These are phyloP conservation scores for Monopterus albus DNA, from an alignment of 2,113 vertebrate species.

Conservation along the genomic window DNA sequence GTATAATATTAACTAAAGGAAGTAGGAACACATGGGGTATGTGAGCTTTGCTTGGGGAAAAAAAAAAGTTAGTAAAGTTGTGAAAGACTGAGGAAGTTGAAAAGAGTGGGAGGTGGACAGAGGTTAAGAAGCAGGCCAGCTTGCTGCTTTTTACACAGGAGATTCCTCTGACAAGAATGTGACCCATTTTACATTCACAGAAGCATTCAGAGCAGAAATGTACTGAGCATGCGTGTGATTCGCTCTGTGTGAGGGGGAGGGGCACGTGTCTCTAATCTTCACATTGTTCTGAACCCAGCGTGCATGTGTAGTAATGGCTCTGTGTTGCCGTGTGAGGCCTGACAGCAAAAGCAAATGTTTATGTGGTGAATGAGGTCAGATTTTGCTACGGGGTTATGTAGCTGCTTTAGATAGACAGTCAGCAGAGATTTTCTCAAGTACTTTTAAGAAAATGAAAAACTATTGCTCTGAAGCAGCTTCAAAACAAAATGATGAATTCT, in stretches of 20 bases:
- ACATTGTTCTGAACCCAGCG: conserved; percentile 71
- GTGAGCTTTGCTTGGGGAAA: not conserved
- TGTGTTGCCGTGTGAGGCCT: conserved; percentile 46
- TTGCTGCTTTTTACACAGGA: conserved; percentile 70
- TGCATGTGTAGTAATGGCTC: conserved; percentile 46
- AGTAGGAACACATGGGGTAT: not conserved
- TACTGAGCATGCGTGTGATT: conserved; percentile 68
- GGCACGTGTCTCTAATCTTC: conserved; percentile 68
- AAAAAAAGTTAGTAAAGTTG: not conserved
- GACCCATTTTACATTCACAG: conserved; percentile 82
- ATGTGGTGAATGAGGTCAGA: conserved; percentile 59
- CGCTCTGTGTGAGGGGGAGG: conserved; percentile 55
- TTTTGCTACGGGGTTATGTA: conserved; percentile 38
- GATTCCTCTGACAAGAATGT: conserved; percentile 79
- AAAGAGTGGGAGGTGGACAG: conserved; percentile 28
- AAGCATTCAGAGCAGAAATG: conserved; percentile 58
- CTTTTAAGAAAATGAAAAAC: not conserved
- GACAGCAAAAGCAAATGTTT: conserved; percentile 61
- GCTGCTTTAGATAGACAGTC: conserved; percentile 25
- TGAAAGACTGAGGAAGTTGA: conserved; percentile 5
- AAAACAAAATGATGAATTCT: not conserved
- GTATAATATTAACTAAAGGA: not conserved
- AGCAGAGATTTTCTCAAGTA: not conserved
- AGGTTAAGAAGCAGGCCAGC: conserved; percentile 62
- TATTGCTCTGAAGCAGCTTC: not conserved